Evolutionary conservation across 1,140 invertebrate genomes (phyloP), one percentile per base, ranked within the genome.

Genomic region (Conus ventricosus): DNA sequence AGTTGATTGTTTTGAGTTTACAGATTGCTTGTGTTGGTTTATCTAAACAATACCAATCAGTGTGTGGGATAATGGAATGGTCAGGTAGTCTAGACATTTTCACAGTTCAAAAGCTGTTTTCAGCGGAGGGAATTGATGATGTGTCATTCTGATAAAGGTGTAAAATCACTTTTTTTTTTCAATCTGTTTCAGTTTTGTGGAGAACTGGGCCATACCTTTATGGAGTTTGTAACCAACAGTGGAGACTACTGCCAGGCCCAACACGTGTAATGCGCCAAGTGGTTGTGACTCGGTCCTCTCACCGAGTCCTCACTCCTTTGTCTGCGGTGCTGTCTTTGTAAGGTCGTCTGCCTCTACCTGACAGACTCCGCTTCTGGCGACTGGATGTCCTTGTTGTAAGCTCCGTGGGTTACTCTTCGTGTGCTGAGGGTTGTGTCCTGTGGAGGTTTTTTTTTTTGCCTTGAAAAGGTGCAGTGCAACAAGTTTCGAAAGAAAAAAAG

Each of bases 171-270:
- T 39, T 15, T 71, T 23, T 71, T 23, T 71, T 88, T 91, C 90
- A 17, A 57, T 89, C 87, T 88, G 82, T 96, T 95, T 67, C 95
- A 97, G 96, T 96, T 96, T 95, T 96, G 95, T 95, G 95, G 96
- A 95, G 96, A 96, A 95, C 96, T 95, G 94, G 96, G 97, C 96
- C 96, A 97, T 96, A 97, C 97, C 97, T 98, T 97, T 97, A 98
- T 98, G 98, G 98, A 98, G 98, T 98, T 98, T 97, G 97, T 98
- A 96, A 93, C 92, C 88, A 94, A 95, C 92, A 95, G 93, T 90
- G 94, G 94, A 89, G 94, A 95, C 71, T 95, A 94, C 89, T 99
- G 98, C 97, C 97, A 98, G 96, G 98, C 93, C 84, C 94, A 94
- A 91, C 93, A 94, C 93, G 91, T 89, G 85, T 92, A 91, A 91